Evolutionary conservation across 2,113 vertebrate species (phyloP), one percentile per base, ranked within the genome.

Genomic region (Leptosomus discolor): DNA sequence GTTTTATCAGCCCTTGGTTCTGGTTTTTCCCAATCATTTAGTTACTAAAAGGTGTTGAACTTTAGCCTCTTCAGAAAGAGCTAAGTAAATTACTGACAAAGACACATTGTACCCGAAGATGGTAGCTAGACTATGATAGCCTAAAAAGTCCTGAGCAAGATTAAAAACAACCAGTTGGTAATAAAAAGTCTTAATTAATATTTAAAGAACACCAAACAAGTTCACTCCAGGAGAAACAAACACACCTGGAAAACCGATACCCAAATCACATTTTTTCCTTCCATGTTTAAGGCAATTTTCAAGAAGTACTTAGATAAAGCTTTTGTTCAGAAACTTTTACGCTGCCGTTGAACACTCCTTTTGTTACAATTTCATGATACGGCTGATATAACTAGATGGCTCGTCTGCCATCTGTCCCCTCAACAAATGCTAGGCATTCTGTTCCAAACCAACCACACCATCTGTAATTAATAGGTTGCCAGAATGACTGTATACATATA

Each of bases 381-480:
- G 85, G 69, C 14, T 76, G 82, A 85, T 82, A 13, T 45, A 95
- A 96, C 88, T 95, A 76, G 76, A 81, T 86, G 76, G 80, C 53
- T 95, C 75, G 84, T 92, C 93, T 96, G 92, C 92, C 94, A 96
- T 91, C 89, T 96, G 96, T 93, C 83, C 89, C 84, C 41, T 79
- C 78, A 85, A 43, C 68, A 94, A 95, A 95, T 65, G 75, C 51
- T 64, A 86, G 30, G 81, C 76, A 87, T 89, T 95, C 94, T 95
- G 92, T 81, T 96, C 87, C 91, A 93, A 97, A 87, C 53, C 88
- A 94, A 46, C 85, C 67, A 78, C 36, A 84, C 95, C 96, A 96
- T 93, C 94, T 93, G 95, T 82, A 97, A 95, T 91, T 95, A 96
- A 92, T 63, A 91, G 48, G 57, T 61, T 97, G 91, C 91, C 97